phyloP scores from a whole-genome alignment of 2,113 vertebrate genomes.

The Brachyhypopomus occidentalis region DNA sequence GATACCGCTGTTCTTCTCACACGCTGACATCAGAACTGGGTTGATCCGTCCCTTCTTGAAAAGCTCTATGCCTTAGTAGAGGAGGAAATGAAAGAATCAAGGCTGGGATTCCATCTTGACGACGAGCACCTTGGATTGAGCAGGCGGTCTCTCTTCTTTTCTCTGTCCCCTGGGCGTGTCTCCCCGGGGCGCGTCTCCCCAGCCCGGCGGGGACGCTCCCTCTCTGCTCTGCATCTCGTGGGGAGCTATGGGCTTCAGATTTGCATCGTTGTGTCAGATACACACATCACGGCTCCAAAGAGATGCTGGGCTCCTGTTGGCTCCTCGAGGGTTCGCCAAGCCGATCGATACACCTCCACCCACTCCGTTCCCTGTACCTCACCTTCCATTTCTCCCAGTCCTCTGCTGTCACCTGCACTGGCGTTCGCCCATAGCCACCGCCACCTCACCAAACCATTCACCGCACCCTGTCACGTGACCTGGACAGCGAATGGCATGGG shows the following conservation, averaged over 20 bases:
- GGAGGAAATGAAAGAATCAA: slow-evolving; percentile 65
- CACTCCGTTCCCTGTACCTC: too few species aligned
- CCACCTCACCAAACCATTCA: too few species aligned
- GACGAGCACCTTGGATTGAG: slow-evolving; percentile 31
- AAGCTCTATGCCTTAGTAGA: slow-evolving; percentile 57
- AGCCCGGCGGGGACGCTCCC: too few species aligned
- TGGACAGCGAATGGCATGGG: too few species aligned
- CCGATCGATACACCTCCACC: too few species aligned
- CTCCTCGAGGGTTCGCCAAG: too few species aligned
- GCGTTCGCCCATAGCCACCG: too few species aligned
- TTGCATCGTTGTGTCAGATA: not conserved
- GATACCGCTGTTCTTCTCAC: slow-evolving; percentile 71
- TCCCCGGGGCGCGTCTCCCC: slow-evolving; percentile 49
- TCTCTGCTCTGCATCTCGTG: slow-evolving; percentile 33
- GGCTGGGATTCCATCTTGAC: slow-evolving; percentile 60
- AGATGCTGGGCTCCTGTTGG: too few species aligned
- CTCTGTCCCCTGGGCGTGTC: not conserved
- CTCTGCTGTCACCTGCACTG: too few species aligned
- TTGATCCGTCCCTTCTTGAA: slow-evolving; percentile 77
- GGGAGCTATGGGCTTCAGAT: slow-evolving; percentile 7
- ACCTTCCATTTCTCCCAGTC: too few species aligned
- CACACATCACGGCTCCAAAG: not conserved
- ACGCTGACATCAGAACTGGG: slow-evolving; percentile 70
- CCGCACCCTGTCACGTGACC: too few species aligned
- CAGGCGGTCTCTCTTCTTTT: slow-evolving; percentile 24